Base-by-base conservation (phyloP, 92 coral and sea anemone genomes). In the Umimayanthus kanabou region DNA sequence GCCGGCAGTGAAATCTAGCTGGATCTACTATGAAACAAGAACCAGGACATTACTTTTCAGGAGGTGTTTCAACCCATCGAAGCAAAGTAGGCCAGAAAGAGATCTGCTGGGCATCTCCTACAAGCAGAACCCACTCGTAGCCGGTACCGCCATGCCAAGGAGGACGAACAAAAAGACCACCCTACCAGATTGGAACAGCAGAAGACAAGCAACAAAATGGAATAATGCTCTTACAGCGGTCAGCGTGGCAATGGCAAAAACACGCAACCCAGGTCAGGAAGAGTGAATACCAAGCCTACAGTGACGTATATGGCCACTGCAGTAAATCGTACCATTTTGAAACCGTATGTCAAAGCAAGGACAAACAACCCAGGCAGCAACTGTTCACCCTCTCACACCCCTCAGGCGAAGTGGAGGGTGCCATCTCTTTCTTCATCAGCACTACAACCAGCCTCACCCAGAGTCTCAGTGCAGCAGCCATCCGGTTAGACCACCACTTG, bases 91-190 rank as follows among this genome's bases (percentile, higher is more conserved):
- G 75, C 93, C n/a, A 93, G 94, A 0, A 94, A 88, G 73, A 26
- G 93, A 37, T 92, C 97, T 2, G 94, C 93, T 23, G 97, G 92
- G 29, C 89, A 81, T 29, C 90, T 94, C 6, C 79, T 85, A 40
- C 82, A 15, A 90, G 91, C 87, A 0, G 86, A 88, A 13, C 93
- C 92, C 5, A 47, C 90, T 0, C 69, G 90, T 30, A 90, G 96
- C 85, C 92, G 87, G 23, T 89, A 90, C 86, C 88, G 88, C 42
- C 88, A 50, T 1, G 43, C 18, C 55, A 81, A 90, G 28, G 76
- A 88, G 15, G 84, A 93, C 10, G 92, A 74, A 49, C 16, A 82
- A 5, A 85, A 81, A 28, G 50, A 72, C 2, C 84, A 78, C 50
- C 18, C 9, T 2, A 18, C 20, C 6, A 11, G 22, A 30, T 45